Conservation (phyloP, 2,797 vertebrate genomes). For the Xerus rutilus region DNA sequence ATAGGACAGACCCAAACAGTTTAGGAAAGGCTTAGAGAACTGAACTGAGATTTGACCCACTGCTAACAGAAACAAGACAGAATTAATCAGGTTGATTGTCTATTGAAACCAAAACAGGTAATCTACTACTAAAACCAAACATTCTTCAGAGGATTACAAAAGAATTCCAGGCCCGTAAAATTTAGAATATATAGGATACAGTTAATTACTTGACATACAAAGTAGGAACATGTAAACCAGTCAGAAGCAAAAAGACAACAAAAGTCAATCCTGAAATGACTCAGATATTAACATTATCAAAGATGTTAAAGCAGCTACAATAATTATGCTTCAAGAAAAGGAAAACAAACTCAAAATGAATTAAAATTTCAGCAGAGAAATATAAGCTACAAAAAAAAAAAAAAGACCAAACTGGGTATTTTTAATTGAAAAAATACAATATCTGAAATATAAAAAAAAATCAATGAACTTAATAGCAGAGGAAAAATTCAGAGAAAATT, state of each 20-base stretch:
- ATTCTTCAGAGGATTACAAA: background rate
- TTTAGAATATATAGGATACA: background rate
- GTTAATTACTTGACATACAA: background rate
- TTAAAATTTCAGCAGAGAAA: background rate
- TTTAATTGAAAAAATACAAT: background rate
- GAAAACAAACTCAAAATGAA: slow-evolving; percentile 24
- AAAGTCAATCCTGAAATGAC: background rate
- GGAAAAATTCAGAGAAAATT: background rate
- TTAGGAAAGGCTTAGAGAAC: background rate
- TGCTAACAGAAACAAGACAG: background rate
- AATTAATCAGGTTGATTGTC: background rate
- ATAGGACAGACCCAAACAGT: background rate
- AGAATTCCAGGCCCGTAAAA: background rate
- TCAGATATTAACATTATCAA: background rate
- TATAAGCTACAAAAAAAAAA: background rate
- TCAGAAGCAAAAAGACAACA: background rate
- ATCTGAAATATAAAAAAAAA: background rate
- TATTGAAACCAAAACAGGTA: background rate
- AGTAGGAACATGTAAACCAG: background rate
- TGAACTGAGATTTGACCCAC: background rate
- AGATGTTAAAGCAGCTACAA: background rate
- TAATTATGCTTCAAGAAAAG: background rate
- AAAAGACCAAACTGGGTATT: background rate
- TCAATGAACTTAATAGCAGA: background rate
- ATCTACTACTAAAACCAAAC: background rate